Base-by-base conservation (phyloP, 2,113 vertebrate genomes). In the Nerophis lumbriciformis region DNA sequence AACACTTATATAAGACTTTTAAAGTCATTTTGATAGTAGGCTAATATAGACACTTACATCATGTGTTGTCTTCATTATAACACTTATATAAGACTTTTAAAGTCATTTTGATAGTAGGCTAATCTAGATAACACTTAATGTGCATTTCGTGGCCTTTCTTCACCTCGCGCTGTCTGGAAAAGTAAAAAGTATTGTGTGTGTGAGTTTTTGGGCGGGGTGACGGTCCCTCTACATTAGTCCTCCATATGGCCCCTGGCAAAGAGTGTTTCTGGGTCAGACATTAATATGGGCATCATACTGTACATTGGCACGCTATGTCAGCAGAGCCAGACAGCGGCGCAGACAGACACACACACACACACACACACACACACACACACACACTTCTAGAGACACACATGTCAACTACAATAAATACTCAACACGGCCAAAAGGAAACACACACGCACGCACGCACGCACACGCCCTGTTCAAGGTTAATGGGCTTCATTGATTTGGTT, bases 211-310 rank as follows among this genome's bases (percentile, higher is more conserved):
- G 59, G 69, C 42, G 62, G 58, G 53, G 53, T 50, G 65, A 45
- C 65, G 54, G 69, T 77, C 69, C 48, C 55, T 80, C 69, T 62
- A 62, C 66, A 71, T 75, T 61, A 65, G 58, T 71, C 48, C 37
- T 66, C 70, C 60, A 72, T 53, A 57, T 16, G 65, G 80, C 81
- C 82, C 69, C 65, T 8, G 81, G 84, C 76, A 68, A 81, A 76
- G 61, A 77, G 63, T 55, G 47, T 78, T 86, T 85, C 79, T 88
- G 72, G 83, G 83, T 85, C 83, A 85, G 71, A 81, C 75, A 71
- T 69, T 69, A 72, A 82, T 65, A 77, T 72, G 76, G 70, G 71
- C 78, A 80, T 59, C 60, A 56, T 12, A 39, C 38, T 7, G 38
- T 39, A 68, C 48, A 42, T 66, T 61, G 56, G 70, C 76, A 68